Conservation (phyloP, 2,888 invertebrate species). For the Notocelia uddmanniana region DNA sequence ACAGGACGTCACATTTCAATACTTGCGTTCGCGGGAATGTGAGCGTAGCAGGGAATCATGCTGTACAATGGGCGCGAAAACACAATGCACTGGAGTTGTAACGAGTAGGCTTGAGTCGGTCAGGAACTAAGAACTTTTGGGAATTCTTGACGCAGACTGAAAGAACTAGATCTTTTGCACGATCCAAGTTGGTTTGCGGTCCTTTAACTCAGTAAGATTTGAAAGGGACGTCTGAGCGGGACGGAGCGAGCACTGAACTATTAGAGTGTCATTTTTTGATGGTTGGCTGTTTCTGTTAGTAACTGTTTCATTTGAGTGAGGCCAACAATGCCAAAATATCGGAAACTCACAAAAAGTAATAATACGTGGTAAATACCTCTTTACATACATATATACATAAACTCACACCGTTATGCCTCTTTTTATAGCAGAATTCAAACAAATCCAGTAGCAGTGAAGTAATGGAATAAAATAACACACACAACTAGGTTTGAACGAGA, state of each 20-base stretch:
- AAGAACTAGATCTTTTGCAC: neutral
- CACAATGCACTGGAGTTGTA: conserved; percentile 35
- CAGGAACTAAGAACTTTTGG: neutral
- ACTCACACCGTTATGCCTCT: too few species aligned
- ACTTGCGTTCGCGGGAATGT: conserved; percentile 32
- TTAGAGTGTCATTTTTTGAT: too few species aligned
- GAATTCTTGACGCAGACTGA: neutral
- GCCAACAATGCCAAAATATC: too few species aligned
- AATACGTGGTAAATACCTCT: too few species aligned
- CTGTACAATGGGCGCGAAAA: conserved; percentile 35
- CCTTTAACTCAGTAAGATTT: neutral
- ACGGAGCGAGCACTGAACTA: neutral
- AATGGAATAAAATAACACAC: too few species aligned
- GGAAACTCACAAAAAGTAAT: too few species aligned
- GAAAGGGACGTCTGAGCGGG: neutral
- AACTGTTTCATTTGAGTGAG: too few species aligned
- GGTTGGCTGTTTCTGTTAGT: too few species aligned
- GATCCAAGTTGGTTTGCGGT: neutral
- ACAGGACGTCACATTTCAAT: conserved; percentile 36
- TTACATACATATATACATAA: too few species aligned
- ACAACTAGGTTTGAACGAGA: too few species aligned
- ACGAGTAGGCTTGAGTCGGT: conserved; percentile 17
- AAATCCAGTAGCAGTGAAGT: too few species aligned
- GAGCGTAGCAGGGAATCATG: conserved; percentile 25
- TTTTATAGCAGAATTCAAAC: too few species aligned